phyloP scores from a whole-genome alignment of 2,797 vertebrate species.

The Brotula barbata region DNA sequence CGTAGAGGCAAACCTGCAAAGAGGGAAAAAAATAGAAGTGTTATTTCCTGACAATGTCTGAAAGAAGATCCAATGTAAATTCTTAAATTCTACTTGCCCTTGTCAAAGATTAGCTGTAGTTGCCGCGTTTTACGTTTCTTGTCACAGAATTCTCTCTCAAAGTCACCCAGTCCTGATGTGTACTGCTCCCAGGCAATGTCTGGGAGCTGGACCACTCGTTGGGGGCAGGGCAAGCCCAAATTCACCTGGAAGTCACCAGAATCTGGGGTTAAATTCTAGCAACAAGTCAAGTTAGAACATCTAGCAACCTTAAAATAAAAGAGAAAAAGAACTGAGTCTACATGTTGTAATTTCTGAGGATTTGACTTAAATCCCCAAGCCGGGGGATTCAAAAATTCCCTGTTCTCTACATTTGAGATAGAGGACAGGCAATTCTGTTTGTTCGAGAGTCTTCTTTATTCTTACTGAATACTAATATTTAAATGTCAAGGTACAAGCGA shows the following conservation, averaged over 20 bases:
- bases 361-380: too few relatives aligned
- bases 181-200: constrained; percentile 98
- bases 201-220: constrained; percentile 96
- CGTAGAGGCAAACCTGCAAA: constrained; percentile 87
- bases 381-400: too few relatives aligned
- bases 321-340: neutral
- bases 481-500: too few relatives aligned
- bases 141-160: constrained; percentile 94
- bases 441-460: too few relatives aligned
- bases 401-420: too few relatives aligned
- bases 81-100: constrained; percentile 78
- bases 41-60: neutral
- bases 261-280: neutral
- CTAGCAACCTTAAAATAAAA: neutral
- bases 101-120: constrained; percentile 94
- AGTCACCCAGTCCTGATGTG: constrained; percentile 93
- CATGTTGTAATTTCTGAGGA: too few relatives aligned
- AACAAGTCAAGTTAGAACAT: neutral
- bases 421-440: too few relatives aligned
- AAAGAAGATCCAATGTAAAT: neutral
- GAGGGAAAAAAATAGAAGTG: neutral
- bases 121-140: constrained; percentile 93
- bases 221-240: constrained; percentile 91
- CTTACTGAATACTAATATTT: too few relatives aligned
- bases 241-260: constrained; percentile 78